Conservation (phyloP, 92 coral and sea anemone species). For the Metridium senile region DNA sequence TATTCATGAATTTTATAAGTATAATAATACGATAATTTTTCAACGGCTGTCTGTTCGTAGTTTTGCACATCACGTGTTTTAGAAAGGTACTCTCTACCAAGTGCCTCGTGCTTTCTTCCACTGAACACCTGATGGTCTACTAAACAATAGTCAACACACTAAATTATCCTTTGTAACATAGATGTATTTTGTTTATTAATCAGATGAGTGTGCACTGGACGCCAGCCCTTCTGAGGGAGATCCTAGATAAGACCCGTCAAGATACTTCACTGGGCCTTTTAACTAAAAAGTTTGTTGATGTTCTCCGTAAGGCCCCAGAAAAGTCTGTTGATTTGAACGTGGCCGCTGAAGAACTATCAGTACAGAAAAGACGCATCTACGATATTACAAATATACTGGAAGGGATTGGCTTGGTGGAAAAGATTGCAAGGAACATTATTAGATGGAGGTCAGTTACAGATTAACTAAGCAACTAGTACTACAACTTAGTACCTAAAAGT, state of each 20-base stretch:
- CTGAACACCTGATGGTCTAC: too few species aligned
- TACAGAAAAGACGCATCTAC: slow-evolving; percentile 90
- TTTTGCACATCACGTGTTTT: too few species aligned
- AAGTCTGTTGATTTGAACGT: slow-evolving; percentile 83
- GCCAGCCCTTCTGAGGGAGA: slow-evolving; percentile 33
- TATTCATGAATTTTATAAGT: too few species aligned
- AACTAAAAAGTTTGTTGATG: slow-evolving; percentile 93
- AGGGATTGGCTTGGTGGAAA: slow-evolving; percentile 91
- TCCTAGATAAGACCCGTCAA: slow-evolving; percentile 82
- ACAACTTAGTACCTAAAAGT: not conserved
- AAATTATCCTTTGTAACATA: too few species aligned
- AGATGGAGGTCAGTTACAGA: slow-evolving; percentile 78
- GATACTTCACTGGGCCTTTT: slow-evolving; percentile 92
- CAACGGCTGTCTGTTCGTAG: too few species aligned
- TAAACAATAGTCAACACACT: too few species aligned
- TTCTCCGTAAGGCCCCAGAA: slow-evolving; percentile 66
- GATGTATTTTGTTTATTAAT: too few species aligned
- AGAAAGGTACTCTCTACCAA: too few species aligned
- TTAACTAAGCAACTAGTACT: not conserved
- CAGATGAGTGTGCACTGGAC: slow-evolving; percentile 64
- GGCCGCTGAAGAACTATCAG: slow-evolving; percentile 83
- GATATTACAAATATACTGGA: slow-evolving; percentile 93
- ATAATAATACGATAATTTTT: too few species aligned
- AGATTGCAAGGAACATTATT: slow-evolving; percentile 88
- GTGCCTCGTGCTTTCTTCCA: too few species aligned